These are phyloP conservation scores for Chironex yamaguchii DNA, from an alignment of 30 jellyfish, hydroid and myxozoan species.

Conservation along the genomic window DNA sequence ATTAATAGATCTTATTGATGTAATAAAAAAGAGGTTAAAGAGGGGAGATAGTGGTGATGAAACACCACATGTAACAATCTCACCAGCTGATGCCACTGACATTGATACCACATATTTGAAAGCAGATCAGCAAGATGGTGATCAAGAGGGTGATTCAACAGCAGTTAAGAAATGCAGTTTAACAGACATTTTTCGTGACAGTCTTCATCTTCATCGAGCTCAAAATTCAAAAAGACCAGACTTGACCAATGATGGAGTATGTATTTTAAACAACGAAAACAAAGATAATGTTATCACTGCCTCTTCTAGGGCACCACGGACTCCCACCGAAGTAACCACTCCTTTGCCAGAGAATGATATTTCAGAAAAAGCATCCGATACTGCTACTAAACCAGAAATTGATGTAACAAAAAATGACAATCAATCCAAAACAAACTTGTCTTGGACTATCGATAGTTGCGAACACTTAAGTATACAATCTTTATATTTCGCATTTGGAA, in stretches of 20 bases:
- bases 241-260: background rate
- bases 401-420: too few species aligned
- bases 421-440: too few species aligned
- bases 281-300: background rate
- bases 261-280: background rate
- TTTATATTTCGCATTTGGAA: conserved; percentile 26
- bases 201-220: background rate
- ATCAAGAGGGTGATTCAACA: background rate
- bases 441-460: conserved; percentile 10
- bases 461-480: conserved; percentile 46
- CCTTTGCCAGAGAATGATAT: background rate
- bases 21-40: conserved; percentile 44
- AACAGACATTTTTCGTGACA: background rate
- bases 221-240: background rate
- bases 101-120: too few species aligned
- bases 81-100: conserved; percentile 1
- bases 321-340: background rate
- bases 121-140: background rate
- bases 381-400: background rate
- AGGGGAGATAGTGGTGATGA: conserved; percentile 11
- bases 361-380: background rate
- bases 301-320: background rate
- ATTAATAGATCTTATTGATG: conserved; percentile 53
- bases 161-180: background rate
- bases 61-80: background rate